Evolutionary conservation across 2,113 vertebrate genomes (phyloP), one percentile per base, ranked within the genome.

Genomic region (Isurus oxyrinchus): DNA sequence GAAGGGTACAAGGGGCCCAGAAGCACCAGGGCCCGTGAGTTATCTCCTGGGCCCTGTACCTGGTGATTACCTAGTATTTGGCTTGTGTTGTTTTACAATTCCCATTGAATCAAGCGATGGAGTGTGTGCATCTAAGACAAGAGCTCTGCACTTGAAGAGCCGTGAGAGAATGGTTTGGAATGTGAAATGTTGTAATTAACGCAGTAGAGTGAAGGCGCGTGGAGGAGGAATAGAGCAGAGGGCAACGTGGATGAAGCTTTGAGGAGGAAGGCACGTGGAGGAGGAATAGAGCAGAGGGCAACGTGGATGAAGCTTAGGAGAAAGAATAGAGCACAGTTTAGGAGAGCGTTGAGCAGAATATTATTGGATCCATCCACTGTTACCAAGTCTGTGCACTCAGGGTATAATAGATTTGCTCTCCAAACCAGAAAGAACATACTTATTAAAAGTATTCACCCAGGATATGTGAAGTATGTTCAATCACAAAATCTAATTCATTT

Each of bases 371-470:
- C 3, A 11, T 59, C n/a, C 88, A 19, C 27, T 59, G 31, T 91
- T 91, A 59, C 57, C 59, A 3, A 57, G 53, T 35, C 40, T 90
- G 7, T 90, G 49, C 23, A 53, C 86, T 53, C 49, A 25, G 27
- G 53, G 55, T 59, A 91, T 16, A 59, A 59, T 59, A 23, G 21
- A 87, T 23, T 87, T 53, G 55, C 27, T 59, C 27, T 57, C 27
- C 10, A 59, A 59, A 35, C 88, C 53, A 59, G 10, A 91, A 57
- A 59, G 44, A 16, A 59, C 55, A 16, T 14, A 16, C 53, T 91
- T 91, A 91, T 91, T 91, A 91, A 91, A 91, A 59, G 53, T 27
- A 91, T 59, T 91, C 88, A 91, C 27, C 55, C 11, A 91, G 55
- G 88, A 59, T 13, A 31, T 13, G 31, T 91, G 88, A 91, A 59